Base-by-base conservation (phyloP, 2,888 invertebrate species). In the Dermolepida albohirtum region DNA sequence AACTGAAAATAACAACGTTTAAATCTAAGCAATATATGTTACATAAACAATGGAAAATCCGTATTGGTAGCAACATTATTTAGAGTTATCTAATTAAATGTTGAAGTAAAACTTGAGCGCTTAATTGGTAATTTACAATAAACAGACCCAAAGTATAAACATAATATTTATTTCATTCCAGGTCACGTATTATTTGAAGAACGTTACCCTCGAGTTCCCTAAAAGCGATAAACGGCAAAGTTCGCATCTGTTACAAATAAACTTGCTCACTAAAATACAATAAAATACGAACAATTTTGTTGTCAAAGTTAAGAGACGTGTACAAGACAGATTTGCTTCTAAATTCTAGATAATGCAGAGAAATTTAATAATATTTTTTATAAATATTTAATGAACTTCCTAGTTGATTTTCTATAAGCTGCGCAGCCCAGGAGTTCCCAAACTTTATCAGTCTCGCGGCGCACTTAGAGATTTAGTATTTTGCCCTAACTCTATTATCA, bases 221-320 rank as follows among this genome's bases (percentile, higher is more conserved):
- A 12, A 44, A 44, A 27, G 43, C 44, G 27, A 43, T 5, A 12
- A 57, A 57, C 12, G 27, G 43, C 17, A 57, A 22, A 10, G 12
- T 43, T 44, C 29, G 57, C 57, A 57, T 57, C 57, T 57, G 57
- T 57, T 57, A 57, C 43, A 57, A 44, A 57, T 57, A 43, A 43
- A 57, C 57, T 57, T 44, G 6, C 57, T 44, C 57, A 57, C 57
- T 41, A 57, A 57, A 47, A 57, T 27, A 57, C 44, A 57, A 57
- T 29, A 57, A 44, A 44, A 44, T 27, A 44, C 57, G 43, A 44
- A 57, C 17, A 57, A 57, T 57, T 57, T 22, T 44, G 14, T 43
- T 12, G n/a, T 57, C 57, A 57, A 44, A 57, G 44, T 1, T 44
- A 43, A 8, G 43, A 4, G 2, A 40, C n/a, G 22, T 5, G 43